Evolutionary conservation across 2,113 vertebrate genomes (phyloP).

Genomic region (Hippoglossus stenolepis): DNA sequence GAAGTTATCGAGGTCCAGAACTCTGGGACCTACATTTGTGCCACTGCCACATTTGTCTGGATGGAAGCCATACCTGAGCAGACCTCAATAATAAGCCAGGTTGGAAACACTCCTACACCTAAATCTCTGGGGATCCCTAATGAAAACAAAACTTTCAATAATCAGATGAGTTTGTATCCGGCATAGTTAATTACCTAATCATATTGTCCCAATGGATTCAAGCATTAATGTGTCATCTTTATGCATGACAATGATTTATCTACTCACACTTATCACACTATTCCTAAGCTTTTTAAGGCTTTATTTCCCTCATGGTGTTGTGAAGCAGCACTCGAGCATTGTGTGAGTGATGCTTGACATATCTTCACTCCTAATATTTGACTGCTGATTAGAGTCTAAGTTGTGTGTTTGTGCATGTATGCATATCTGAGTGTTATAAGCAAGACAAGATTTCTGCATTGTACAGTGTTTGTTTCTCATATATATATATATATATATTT

Average conservation of each 20-base stretch:
- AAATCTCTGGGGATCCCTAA: constrained; percentile 40
- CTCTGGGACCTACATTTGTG: neutral
- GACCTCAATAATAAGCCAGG: constrained; percentile 40
- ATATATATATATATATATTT: neutral
- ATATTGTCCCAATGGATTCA: constrained; percentile 55
- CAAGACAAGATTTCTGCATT: neutral
- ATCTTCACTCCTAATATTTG: constrained; percentile 32
- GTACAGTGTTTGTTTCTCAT: neutral
- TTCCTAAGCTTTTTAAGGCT: constrained; percentile 10
- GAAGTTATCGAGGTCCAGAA: neutral
- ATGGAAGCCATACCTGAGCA: neutral
- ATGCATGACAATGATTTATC: constrained; percentile 64
- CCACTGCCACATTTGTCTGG: constrained; percentile 10
- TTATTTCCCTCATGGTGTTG: neutral
- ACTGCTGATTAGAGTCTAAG: constrained; percentile 17
- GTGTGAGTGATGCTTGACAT: constrained; percentile 16
- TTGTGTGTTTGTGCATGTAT: constrained; percentile 25
- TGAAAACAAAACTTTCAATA: constrained; percentile 57
- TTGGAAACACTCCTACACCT: constrained; percentile 35
- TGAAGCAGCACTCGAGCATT: constrained; percentile 35
- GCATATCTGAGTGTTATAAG: constrained; percentile 1
- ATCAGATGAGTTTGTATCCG: constrained; percentile 51
- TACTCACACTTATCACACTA: constrained; percentile 39
- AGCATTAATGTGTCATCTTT: constrained; percentile 57
- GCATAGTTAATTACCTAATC: constrained; percentile 64